These are phyloP conservation scores for Galagoides demidoff DNA, from an alignment of 2,797 vertebrate genomes.

Conservation along the genomic window DNA sequence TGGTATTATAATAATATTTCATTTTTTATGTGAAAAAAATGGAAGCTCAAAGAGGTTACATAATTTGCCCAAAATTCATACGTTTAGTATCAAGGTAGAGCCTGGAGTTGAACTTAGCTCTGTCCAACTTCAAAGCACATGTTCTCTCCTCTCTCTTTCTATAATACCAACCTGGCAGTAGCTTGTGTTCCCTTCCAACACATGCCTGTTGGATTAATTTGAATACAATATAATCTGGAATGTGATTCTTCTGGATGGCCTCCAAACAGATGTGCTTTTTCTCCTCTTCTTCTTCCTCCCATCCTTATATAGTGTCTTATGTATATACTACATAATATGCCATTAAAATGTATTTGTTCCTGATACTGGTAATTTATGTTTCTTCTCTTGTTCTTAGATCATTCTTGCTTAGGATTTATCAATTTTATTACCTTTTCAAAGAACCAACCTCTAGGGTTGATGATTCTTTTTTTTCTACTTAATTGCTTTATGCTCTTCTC, in stretches of 20 bases:
- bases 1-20: background rate
- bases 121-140: background rate
- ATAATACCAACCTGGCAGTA: background rate
- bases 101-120: background rate
- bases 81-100: background rate
- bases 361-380: background rate
- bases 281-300: background rate
- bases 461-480: slow-evolving; percentile 19
- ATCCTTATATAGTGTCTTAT: background rate
- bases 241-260: background rate
- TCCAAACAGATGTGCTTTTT: background rate
- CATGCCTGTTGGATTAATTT: background rate
- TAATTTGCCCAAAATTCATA: background rate
- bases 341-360: background rate
- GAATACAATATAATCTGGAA: background rate
- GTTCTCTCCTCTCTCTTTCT: background rate
- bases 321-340: too few relatives aligned
- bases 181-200: background rate
- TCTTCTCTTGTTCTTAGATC: background rate
- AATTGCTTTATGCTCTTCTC: background rate
- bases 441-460: background rate
- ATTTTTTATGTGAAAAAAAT: background rate
- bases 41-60: background rate
- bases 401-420: background rate
- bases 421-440: background rate